Percentiles rank a stretch among this genome's conserved stretches.
phyloP scores from a whole-genome alignment of 2,888 invertebrate genomes.

The Callimorpha dominula region DNA sequence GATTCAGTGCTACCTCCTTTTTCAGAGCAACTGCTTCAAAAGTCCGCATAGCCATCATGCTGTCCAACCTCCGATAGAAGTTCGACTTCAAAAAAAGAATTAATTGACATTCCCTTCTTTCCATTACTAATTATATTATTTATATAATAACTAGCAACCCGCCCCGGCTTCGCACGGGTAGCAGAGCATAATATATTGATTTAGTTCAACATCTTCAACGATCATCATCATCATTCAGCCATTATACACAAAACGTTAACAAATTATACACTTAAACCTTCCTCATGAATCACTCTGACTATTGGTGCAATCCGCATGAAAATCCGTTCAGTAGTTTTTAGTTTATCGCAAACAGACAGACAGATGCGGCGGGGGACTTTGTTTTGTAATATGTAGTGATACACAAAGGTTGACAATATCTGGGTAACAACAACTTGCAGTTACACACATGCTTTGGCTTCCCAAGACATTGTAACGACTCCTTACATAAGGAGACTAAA shows the following conservation, averaged over 20 bases:
- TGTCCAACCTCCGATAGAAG: background rate
- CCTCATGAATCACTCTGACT: no score
- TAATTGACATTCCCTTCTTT: background rate
- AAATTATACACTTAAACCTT: no score
- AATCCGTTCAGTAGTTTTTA: no score
- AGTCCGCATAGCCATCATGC: background rate
- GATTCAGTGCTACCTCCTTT: background rate
- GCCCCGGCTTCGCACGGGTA: no score
- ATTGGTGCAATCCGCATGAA: no score
- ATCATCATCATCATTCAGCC: no score
- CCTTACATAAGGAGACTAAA: slow-evolving; percentile 28
- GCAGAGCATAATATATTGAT: no score
- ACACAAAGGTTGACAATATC: background rate
- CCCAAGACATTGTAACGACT: slow-evolving; percentile 15
- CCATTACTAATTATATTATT: background rate
- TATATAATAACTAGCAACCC: background rate
- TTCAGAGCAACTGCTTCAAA: background rate
- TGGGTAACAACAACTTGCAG: background rate
- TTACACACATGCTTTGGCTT: slow-evolving; percentile 3
- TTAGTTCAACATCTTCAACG: no score
- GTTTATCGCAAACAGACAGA: no score
- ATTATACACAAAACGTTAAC: no score
- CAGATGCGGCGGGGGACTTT: no score
- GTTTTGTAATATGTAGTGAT: no score
- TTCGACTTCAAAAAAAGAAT: background rate